phyloP scores from a whole-genome alignment of 2,888 invertebrate genomes.

The Ormia ochracea region DNA sequence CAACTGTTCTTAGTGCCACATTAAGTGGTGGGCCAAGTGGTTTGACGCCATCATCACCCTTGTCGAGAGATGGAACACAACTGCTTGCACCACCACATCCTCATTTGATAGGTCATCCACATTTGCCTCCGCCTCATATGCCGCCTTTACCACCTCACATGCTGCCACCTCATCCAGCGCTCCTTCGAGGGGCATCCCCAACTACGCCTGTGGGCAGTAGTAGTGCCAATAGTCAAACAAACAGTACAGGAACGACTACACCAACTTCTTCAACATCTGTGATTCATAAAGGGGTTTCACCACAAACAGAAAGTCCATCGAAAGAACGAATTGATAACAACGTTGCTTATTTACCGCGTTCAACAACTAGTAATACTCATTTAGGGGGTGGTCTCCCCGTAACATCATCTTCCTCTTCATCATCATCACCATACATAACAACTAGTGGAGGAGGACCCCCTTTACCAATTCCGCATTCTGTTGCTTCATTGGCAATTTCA shows the following conservation, averaged over 20 bases:
- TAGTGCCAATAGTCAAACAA: conserved; percentile 47
- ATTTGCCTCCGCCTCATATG: conserved; percentile 64
- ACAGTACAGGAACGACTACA: conserved; percentile 47
- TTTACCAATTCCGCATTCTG: conserved; percentile 55
- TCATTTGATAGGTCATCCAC: conserved; percentile 66
- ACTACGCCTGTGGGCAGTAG: conserved; percentile 49
- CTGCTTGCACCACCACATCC: conserved; percentile 68
- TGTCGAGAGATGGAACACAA: conserved; percentile 65
- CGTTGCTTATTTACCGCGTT: conserved; percentile 62
- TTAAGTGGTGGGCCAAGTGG: conserved; percentile 52
- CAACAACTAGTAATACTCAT: conserved; percentile 67
- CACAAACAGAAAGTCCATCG: conserved; percentile 86
- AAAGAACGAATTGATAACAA: conserved; percentile 91
- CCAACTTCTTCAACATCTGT: conserved; percentile 75
- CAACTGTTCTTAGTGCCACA: conserved; percentile 45
- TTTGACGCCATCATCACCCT: conserved; percentile 60
- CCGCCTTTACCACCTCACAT: conserved; percentile 62
- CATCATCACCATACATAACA: conserved; percentile 40
- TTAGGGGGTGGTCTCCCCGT: conserved; percentile 65
- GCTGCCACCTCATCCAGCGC: conserved; percentile 63
- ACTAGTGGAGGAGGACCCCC: conserved; percentile 44
- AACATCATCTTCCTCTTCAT: conserved; percentile 51
- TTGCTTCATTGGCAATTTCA: conserved; percentile 56
- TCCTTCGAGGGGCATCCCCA: conserved; percentile 77
- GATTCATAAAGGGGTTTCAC: conserved; percentile 82